Evolutionary conservation across 1,140 invertebrate genomes (phyloP).

Genomic region (Atta texana): DNA sequence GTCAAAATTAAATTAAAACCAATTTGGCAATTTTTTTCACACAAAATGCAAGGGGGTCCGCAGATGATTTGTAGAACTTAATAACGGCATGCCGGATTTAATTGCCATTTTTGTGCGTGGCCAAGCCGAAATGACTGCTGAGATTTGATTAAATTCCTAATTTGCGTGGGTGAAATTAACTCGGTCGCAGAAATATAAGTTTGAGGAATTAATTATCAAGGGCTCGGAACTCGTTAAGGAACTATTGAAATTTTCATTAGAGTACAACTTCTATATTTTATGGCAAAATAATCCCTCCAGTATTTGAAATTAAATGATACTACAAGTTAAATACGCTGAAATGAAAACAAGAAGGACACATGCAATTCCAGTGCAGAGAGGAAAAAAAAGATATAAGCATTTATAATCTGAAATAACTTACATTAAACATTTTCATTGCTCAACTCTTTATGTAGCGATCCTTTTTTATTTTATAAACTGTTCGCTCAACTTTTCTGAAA

Average conservation of each 20-base stretch:
- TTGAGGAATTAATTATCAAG: conserved; percentile 73
- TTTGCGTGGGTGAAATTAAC: conserved; percentile 72
- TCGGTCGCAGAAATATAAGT: conserved; percentile 71
- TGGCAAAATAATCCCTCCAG: conserved; percentile 53
- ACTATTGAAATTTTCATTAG: conserved; percentile 73
- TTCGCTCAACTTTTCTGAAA: no score
- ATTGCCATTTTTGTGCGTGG: conserved; percentile 67
- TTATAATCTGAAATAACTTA: not conserved
- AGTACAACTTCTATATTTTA: conserved; percentile 70
- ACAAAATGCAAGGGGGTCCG: not conserved
- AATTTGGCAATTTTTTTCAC: conserved; percentile 13
- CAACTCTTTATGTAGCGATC: no score
- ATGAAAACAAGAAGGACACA: conserved; percentile 24
- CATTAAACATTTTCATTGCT: conserved; percentile 15
- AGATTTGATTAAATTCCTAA: conserved; percentile 75
- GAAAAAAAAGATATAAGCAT: not conserved
- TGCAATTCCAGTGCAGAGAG: not conserved
- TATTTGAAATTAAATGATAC: conserved; percentile 60
- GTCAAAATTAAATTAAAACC: conserved; percentile 29
- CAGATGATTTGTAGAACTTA: conserved; percentile 62
- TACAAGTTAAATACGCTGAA: conserved; percentile 31
- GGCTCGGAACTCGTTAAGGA: conserved; percentile 68
- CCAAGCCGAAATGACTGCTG: conserved; percentile 51
- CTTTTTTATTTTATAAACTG: no score
- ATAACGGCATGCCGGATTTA: conserved; percentile 60